phyloP scores from a whole-genome alignment of 2,113 vertebrate species.

The Varanus komodoensis region DNA sequence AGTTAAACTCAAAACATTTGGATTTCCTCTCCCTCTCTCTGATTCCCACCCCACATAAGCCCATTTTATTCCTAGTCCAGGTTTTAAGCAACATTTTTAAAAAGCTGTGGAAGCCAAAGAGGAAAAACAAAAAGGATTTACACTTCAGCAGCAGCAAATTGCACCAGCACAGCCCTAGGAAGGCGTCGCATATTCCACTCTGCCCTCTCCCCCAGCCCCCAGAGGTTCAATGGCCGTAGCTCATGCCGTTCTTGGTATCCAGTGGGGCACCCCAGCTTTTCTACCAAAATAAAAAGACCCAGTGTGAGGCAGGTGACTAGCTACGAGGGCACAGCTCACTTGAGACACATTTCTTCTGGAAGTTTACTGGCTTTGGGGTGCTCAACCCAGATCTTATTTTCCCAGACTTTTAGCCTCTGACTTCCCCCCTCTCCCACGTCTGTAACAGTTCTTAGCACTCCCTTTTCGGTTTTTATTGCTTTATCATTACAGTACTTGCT shows the following conservation, averaged over 20 bases:
- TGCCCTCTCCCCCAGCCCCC: conserved; percentile 3
- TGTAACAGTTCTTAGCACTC: not conserved
- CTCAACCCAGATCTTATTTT: not conserved
- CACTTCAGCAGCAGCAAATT: conserved; percentile 48
- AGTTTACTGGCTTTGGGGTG: no score
- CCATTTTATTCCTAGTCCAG: conserved; percentile 62
- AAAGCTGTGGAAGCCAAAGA: conserved; percentile 58
- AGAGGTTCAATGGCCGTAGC: conserved; percentile 30
- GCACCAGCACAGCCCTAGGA: conserved; percentile 45
- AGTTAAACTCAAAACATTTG: conserved; percentile 86
- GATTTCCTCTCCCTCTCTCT: conserved; percentile 70
- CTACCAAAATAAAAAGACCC: not conserved
- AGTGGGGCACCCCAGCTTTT: not conserved
- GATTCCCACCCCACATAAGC: conserved; percentile 36
- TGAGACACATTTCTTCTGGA: no score
- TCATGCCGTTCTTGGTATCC: conserved; percentile 16
- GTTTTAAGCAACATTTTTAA: conserved; percentile 69
- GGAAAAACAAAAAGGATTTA: conserved; percentile 62
- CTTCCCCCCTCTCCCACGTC: not conserved
- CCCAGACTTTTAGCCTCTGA: not conserved
- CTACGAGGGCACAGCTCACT: no score
- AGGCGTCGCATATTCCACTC: conserved; percentile 42
- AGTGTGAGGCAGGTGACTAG: no score
- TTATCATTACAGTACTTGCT: not conserved
- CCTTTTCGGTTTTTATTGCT: not conserved